A percentile compares a stretch with the other conserved stretches of the same genome.
phyloP scores from a whole-genome alignment of 2,888 invertebrate genomes.

The Tinea semifulvella region DNA sequence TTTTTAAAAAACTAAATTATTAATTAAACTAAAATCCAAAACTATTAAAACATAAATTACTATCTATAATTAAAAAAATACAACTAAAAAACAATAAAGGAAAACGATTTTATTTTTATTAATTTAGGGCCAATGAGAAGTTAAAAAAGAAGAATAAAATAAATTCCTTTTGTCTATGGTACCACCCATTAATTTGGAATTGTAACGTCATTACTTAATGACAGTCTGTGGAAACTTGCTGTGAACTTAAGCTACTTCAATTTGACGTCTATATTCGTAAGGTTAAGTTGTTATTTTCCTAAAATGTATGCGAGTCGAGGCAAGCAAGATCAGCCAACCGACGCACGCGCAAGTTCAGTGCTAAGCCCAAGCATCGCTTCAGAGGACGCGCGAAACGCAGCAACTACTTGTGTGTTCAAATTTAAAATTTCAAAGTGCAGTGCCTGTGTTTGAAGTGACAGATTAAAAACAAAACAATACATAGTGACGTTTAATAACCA shows the following conservation, averaged over 20 bases:
- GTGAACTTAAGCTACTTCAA: neutral
- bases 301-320: neutral
- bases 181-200: constrained; percentile 10
- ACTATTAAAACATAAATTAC: no score
- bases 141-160: no score
- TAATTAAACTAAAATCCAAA: no score
- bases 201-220: constrained; percentile 12
- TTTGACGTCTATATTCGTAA: neutral
- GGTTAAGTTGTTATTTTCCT: neutral
- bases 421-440: constrained; percentile 1
- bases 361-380: neutral
- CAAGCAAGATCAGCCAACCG: constrained; percentile 5
- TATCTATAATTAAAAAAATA: constrained; percentile 1
- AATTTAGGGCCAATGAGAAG: no score
- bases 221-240: constrained; percentile 7
- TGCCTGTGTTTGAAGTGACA: neutral
- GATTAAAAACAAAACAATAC: neutral
- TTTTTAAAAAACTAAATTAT: no score
- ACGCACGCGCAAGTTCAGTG: constrained; percentile 9
- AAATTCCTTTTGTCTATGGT: no score
- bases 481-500: constrained; percentile 1
- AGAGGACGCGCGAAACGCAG: neutral
- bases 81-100: neutral
- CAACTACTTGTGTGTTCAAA: neutral
- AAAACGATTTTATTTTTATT: constrained; percentile 2